These are phyloP conservation scores for Taurulus bubalis DNA, from an alignment of 2,113 vertebrate genomes.

Conservation along the genomic window DNA sequence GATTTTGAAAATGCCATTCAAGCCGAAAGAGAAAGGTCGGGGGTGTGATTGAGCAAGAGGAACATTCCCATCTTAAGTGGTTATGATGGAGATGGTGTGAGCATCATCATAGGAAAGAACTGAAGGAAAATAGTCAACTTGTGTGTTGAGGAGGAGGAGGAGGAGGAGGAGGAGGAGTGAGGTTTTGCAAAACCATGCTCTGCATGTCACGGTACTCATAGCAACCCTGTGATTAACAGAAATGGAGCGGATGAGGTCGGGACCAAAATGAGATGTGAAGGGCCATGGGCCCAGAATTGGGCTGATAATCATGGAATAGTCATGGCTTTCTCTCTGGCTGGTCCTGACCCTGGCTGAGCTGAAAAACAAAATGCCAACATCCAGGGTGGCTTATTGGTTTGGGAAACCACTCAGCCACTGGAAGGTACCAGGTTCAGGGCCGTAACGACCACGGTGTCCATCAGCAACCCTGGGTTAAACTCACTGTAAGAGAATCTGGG, in stretches of 20 bases:
- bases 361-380: conserved; percentile 32
- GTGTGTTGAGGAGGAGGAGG: conserved; percentile 11
- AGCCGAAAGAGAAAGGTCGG: conserved; percentile 12
- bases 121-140: conserved; percentile 35
- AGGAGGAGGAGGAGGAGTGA: conserved; percentile 26
- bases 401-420: not conserved
- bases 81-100: conserved; percentile 42
- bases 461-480: not conserved
- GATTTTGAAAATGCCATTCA: conserved; percentile 32
- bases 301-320: conserved; percentile 67
- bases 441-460: conserved; percentile 4
- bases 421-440: not conserved
- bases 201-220: conserved; percentile 77
- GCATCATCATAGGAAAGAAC: conserved; percentile 42
- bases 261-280: conserved; percentile 75
- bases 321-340: conserved; percentile 41
- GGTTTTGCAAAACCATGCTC: conserved; percentile 68
- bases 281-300: conserved; percentile 62
- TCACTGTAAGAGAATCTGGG: conserved; percentile 1
- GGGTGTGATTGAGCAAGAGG: not conserved
- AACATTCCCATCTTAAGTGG: conserved; percentile 21
- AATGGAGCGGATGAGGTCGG: conserved; percentile 78
- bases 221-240: conserved; percentile 82
- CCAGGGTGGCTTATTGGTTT: conserved; percentile 22
- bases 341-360: conserved; percentile 23